Evolutionary conservation across 2,797 vertebrate genomes (phyloP).

Genomic region (Sardinella longiceps): DNA sequence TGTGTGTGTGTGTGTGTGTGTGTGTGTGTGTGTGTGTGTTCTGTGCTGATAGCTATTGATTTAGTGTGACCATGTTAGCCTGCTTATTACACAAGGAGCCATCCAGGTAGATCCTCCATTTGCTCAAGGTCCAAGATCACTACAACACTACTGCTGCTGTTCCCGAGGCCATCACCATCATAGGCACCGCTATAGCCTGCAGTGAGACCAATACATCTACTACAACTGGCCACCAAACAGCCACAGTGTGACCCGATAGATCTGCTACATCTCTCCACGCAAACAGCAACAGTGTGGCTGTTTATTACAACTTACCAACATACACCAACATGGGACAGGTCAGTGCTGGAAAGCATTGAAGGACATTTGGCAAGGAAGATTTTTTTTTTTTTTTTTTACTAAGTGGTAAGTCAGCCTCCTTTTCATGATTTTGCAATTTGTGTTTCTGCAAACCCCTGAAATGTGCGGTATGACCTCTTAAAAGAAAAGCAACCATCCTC

Average conservation of each 20-base stretch:
- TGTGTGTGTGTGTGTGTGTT: too few relatives aligned
- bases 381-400: too few relatives aligned
- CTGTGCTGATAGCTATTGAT: not conserved
- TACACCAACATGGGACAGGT: not conserved
- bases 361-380: not conserved
- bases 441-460: too few relatives aligned
- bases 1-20: not conserved
- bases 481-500: too few relatives aligned
- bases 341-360: not conserved
- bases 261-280: too few relatives aligned
- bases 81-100: not conserved
- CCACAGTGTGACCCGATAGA: not conserved
- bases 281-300: not conserved
- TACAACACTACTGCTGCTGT: constrained; percentile 20
- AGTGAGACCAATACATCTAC: not conserved
- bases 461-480: not conserved
- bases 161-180: not conserved
- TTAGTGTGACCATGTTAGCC: not conserved
- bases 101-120: not conserved
- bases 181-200: not conserved
- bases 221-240: not conserved
- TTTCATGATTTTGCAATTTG: too few relatives aligned
- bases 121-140: not conserved
- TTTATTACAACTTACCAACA: too few relatives aligned
- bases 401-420: not conserved